Evolutionary conservation across 2,888 invertebrate genomes (phyloP).

Genomic region (Protula sp.): DNA sequence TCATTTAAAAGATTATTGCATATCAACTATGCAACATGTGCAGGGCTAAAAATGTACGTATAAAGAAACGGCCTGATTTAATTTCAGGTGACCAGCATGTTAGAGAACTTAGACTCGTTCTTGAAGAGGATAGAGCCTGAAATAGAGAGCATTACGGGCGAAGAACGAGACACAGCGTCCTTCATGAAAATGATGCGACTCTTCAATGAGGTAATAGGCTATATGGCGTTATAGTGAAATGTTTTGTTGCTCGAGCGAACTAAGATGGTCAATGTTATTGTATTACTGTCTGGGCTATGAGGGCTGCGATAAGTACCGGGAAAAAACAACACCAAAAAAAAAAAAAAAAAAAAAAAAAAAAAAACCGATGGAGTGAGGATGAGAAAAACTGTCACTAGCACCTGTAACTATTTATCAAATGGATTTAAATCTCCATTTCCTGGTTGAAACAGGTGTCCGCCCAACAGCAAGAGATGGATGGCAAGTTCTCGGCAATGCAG

Average conservation of each 20-base stretch:
- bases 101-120: conserved; percentile 46
- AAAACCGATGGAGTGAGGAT: too few species aligned
- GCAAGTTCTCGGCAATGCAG: conserved; percentile 52
- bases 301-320: too few species aligned
- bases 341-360: too few species aligned
- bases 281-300: background rate
- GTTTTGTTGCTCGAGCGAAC: background rate
- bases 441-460: conserved; percentile 51
- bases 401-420: background rate
- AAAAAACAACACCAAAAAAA: too few species aligned
- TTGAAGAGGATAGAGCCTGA: conserved; percentile 52
- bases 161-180: conserved; percentile 51
- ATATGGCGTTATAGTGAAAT: background rate
- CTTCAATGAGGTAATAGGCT: conserved; percentile 50
- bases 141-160: conserved; percentile 52
- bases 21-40: too few species aligned
- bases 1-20: too few species aligned
- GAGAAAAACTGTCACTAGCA: too few species aligned
- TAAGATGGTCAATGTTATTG: background rate
- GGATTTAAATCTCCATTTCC: too few species aligned
- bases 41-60: too few species aligned
- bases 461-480: conserved; percentile 51
- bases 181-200: conserved; percentile 55
- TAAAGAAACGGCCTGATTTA: too few species aligned
- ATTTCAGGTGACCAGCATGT: conserved; percentile 32